phyloP scores from a whole-genome alignment of 2,797 vertebrate species.

The Oreochromis mossambicus region DNA sequence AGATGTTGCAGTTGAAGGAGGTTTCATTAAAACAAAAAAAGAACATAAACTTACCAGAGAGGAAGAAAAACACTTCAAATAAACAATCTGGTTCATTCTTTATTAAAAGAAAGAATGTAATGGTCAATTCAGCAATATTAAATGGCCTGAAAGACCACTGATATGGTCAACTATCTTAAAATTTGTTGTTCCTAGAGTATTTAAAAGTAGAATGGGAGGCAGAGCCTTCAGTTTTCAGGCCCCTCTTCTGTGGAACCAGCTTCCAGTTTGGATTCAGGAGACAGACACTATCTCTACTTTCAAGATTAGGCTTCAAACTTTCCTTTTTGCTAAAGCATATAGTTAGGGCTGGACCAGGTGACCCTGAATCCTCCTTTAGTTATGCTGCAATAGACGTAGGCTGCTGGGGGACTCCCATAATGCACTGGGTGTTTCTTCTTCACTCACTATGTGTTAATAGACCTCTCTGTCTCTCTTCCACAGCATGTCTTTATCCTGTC shows the following conservation, averaged over 20 bases:
- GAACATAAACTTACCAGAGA: neutral
- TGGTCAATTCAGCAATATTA: neutral
- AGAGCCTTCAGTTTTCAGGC: neutral
- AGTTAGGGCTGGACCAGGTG: too few species aligned
- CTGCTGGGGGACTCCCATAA: too few species aligned
- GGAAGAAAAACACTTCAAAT: neutral
- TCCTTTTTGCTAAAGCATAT: too few species aligned
- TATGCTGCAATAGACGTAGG: too few species aligned
- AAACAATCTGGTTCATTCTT: neutral
- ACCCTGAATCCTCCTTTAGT: too few species aligned
- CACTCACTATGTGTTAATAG: too few species aligned
- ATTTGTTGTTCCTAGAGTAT: fast-evolving
- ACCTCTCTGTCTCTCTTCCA: too few species aligned
- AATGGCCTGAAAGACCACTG: neutral
- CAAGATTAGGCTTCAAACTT: fast-evolving
- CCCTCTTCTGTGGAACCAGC: neutral
- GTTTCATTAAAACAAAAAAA: neutral
- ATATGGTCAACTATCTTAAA: neutral
- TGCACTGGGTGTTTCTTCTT: too few species aligned
- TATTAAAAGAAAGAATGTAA: neutral
- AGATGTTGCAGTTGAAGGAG: neutral
- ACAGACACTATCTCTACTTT: too few species aligned
- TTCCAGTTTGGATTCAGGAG: neutral
- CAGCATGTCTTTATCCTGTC: too few species aligned
- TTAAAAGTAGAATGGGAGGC: neutral